Percentiles rank a stretch among this genome's conserved stretches.
phyloP scores from a whole-genome alignment of 2,888 invertebrate species.

The Campoplex nolae region DNA sequence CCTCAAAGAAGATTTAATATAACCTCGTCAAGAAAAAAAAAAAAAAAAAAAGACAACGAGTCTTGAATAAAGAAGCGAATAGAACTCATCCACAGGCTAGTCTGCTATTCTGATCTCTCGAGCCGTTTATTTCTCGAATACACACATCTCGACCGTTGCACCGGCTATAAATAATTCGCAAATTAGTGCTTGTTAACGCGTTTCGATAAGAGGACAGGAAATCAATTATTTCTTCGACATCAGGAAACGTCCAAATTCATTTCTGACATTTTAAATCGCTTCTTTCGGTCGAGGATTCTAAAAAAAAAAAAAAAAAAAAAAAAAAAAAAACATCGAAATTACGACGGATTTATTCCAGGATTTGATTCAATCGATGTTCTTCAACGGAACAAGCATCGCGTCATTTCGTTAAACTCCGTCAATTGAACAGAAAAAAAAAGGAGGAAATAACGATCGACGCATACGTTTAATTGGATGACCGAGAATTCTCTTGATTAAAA shows the following conservation, averaged over 20 bases:
- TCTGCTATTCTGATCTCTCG: not conserved
- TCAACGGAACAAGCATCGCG: not conserved
- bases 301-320: not conserved
- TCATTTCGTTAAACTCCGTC: not conserved
- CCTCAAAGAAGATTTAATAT: conserved; percentile 59
- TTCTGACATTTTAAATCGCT: not conserved
- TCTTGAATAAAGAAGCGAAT: conserved; percentile 13
- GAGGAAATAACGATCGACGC: conserved; percentile 7
- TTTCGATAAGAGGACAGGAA: too few relatives aligned
- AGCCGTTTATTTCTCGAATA: conserved; percentile 6
- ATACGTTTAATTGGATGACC: conserved; percentile 32
- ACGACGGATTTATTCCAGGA: not conserved
- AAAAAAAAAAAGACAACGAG: not conserved
- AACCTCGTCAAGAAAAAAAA: conserved; percentile 46
- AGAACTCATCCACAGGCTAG: not conserved
- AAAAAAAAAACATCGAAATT: not conserved
- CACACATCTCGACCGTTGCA: not conserved
- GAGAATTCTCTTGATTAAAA: conserved; percentile 53
- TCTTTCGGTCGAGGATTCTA: not conserved
- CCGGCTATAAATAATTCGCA: not conserved
- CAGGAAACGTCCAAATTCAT: not conserved
- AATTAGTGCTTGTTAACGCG: conserved; percentile 4
- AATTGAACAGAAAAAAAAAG: not conserved
- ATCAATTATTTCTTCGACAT: not conserved
- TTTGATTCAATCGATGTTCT: not conserved